These are phyloP conservation scores for Pseudomyrmex concolor DNA, from an alignment of 1,140 invertebrate genomes.

Conservation along the genomic window DNA sequence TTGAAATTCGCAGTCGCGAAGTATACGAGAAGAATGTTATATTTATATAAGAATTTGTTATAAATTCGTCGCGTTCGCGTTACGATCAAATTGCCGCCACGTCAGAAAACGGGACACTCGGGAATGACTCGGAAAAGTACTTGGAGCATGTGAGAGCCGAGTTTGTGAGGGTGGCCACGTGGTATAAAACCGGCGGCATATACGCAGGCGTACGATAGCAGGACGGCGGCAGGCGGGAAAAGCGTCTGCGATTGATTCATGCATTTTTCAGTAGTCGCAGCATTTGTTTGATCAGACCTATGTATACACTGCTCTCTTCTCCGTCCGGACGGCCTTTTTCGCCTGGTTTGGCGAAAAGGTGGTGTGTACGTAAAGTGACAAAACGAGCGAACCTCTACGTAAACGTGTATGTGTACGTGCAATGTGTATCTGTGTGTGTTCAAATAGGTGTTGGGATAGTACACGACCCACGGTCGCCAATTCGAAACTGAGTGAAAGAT, in stretches of 20 bases:
- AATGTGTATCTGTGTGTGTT: constrained; percentile 4
- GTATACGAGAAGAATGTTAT: not conserved
- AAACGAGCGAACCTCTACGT: constrained; percentile 14
- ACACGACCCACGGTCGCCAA: constrained; percentile 16
- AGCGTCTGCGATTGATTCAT: constrained; percentile 71
- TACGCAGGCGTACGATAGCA: not conserved
- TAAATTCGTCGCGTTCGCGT: constrained; percentile 29
- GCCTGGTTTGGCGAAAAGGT: constrained; percentile 18
- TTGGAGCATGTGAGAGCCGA: constrained; percentile 18
- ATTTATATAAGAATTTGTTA: not conserved
- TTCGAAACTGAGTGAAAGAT: constrained; percentile 36
- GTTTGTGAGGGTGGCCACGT: constrained; percentile 9
- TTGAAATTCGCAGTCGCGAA: too few species aligned
- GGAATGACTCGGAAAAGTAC: constrained; percentile 35
- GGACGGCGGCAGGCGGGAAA: not conserved
- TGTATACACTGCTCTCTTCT: constrained; percentile 7
- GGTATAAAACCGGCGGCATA: not conserved
- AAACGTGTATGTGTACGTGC: not conserved
- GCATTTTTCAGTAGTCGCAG: constrained; percentile 71
- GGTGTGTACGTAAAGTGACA: not conserved
- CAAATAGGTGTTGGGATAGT: constrained; percentile 35
- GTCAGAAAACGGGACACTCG: not conserved
- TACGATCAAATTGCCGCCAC: not conserved
- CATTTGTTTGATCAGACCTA: constrained; percentile 74
- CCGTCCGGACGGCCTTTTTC: constrained; percentile 61